Conservation (phyloP, 2,797 vertebrate genomes). For the Mormyrops boulengeri region DNA sequence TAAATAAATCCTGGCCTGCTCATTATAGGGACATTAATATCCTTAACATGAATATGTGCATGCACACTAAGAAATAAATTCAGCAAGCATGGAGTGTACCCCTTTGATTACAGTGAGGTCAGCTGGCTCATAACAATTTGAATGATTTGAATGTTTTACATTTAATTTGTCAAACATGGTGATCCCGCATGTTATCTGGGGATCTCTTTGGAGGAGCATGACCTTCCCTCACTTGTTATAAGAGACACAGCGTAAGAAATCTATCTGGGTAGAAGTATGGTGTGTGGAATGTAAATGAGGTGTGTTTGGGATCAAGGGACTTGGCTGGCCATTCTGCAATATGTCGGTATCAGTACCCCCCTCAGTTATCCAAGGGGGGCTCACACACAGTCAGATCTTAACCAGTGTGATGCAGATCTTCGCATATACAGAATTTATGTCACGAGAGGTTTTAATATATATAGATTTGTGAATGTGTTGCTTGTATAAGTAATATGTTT, state of each 20-base stretch:
- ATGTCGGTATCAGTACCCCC: not conserved
- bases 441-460: not conserved
- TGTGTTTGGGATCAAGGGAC: not conserved
- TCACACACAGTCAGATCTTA: not conserved
- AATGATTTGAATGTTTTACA: not conserved
- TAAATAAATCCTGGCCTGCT: not conserved
- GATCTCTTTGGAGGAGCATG: not conserved
- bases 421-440: not conserved
- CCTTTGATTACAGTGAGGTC: not conserved
- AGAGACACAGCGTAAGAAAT: not conserved
- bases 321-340: not conserved
- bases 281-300: not conserved
- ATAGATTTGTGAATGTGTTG: not conserved
- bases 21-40: not conserved
- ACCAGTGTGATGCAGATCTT: not conserved
- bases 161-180: not conserved
- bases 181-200: not conserved
- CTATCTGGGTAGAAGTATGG: not conserved
- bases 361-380: not conserved
- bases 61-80: not conserved
- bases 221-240: not conserved
- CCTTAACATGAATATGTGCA: not conserved
- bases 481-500: not conserved
- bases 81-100: not conserved
- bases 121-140: not conserved